phyloP scores from a whole-genome alignment of 2,888 invertebrate species.

The Tiliacea aurago region DNA sequence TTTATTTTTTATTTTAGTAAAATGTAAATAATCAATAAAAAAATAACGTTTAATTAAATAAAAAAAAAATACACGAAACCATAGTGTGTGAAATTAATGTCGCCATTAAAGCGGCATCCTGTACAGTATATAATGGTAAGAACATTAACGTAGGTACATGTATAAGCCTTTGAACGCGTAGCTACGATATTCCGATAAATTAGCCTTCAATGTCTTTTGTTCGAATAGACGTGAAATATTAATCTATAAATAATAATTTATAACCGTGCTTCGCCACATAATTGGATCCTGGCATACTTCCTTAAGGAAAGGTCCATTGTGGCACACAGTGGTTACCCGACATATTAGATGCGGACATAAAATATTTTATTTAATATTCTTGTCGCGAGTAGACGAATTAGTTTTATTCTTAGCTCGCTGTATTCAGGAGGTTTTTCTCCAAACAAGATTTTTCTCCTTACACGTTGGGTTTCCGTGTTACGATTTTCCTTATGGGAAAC shows the following conservation, averaged over 20 bases:
- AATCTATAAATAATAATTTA: slow-evolving; percentile 23
- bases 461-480: not conserved
- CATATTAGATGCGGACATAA: slow-evolving; percentile 4
- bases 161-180: not conserved
- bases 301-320: not conserved
- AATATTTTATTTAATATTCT: slow-evolving; percentile 32
- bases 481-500: slow-evolving; percentile 25
- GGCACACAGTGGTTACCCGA: not conserved
- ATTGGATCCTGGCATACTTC: slow-evolving; percentile 18
- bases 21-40: too few relatives aligned
- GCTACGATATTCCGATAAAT: not conserved
- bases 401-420: slow-evolving; percentile 45
- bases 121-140: too few relatives aligned
- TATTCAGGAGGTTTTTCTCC: not conserved
- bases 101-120: too few relatives aligned
- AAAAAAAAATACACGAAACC: too few relatives aligned
- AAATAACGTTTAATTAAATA: too few relatives aligned
- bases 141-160: too few relatives aligned
- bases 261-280: not conserved
- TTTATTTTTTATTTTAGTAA: too few relatives aligned
- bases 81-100: too few relatives aligned
- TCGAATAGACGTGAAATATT: slow-evolving; percentile 12
- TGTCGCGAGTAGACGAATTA: slow-evolving; percentile 53
- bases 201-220: slow-evolving; percentile 3
- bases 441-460: not conserved